phyloP scores from a whole-genome alignment of 2,888 invertebrate species.

The Aphodius granarius region DNA sequence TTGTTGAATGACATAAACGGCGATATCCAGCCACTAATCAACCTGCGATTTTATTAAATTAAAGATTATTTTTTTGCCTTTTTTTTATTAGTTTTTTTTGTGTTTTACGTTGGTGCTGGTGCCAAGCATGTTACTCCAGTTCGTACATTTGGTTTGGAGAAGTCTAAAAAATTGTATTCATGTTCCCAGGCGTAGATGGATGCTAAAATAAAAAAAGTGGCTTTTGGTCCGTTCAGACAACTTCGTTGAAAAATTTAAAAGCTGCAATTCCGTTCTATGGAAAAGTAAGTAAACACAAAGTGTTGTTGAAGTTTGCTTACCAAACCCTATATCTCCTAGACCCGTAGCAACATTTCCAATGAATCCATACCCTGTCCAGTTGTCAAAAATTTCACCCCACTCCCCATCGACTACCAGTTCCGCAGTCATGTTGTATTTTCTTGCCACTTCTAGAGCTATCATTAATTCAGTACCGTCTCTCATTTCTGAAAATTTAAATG shows the following conservation, averaged over 20 bases:
- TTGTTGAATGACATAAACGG: conserved; percentile 53
- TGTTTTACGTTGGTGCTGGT: conserved; percentile 64
- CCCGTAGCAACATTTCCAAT: conserved; percentile 65
- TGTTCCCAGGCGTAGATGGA: conserved; percentile 65
- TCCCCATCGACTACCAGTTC: conserved; percentile 57
- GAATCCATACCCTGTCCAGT: conserved; percentile 66
- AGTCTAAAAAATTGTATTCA: conserved; percentile 62
- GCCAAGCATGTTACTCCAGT: conserved; percentile 70
- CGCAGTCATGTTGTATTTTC: conserved; percentile 54
- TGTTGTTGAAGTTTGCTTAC: conserved; percentile 43
- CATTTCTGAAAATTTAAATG: conserved; percentile 27
- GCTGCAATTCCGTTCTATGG: neutral
- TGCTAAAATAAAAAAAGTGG: conserved; percentile 42
- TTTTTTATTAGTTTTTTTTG: too few species aligned
- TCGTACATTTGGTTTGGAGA: conserved; percentile 62
- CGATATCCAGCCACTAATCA: conserved; percentile 62
- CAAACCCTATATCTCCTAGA: conserved; percentile 63
- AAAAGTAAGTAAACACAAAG: neutral
- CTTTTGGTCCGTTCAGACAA: too few species aligned
- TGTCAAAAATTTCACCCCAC: conserved; percentile 69
- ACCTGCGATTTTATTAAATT: conserved; percentile 45
- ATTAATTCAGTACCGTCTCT: conserved; percentile 61
- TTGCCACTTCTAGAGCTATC: conserved; percentile 57
- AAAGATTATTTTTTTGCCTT: neutral
- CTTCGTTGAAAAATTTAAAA: too few species aligned